These are phyloP conservation scores for Camelus bactrianus DNA, from an alignment of 2,113 vertebrate species.

Conservation along the genomic window DNA sequence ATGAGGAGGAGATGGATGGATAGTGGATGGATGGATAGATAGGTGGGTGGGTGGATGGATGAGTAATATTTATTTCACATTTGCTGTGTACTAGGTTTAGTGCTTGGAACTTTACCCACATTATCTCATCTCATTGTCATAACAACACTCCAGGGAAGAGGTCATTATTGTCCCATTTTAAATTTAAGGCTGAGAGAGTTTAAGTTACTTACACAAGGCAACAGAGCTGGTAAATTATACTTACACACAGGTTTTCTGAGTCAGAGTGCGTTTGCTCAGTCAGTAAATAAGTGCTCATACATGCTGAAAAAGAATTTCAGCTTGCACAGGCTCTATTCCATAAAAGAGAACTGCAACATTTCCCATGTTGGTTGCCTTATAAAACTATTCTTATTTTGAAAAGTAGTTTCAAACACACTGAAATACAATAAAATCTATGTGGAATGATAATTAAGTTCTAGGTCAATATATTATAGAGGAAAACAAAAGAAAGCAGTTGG, in stretches of 20 bases:
- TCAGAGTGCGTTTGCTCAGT: not conserved
- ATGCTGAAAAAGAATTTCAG: not conserved
- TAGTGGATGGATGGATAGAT: too few species aligned
- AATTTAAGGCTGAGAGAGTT: not conserved
- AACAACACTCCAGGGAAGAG: not conserved
- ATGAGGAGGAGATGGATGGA: not conserved
- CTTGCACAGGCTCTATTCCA: not conserved
- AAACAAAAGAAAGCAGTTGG: slow-evolving; percentile 27
- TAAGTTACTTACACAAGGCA: not conserved
- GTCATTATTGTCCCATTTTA: not conserved
- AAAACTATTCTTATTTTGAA: slow-evolving; percentile 41
- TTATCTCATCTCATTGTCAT: not conserved
- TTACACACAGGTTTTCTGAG: not conserved
- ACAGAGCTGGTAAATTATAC: not conserved
- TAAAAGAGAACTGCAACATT: not conserved
- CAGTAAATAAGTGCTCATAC: not conserved
- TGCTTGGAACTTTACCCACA: not conserved
- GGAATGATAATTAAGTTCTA: slow-evolving; percentile 49
- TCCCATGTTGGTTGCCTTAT: not conserved
- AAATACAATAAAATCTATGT: slow-evolving; percentile 35
- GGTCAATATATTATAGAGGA: slow-evolving; percentile 29
- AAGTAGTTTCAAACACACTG: slow-evolving; percentile 24
- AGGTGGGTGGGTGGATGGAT: not conserved
- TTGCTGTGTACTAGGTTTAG: not conserved
- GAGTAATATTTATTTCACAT: not conserved